Evolutionary conservation across 2,113 vertebrate genomes (phyloP), one percentile per base, ranked within the genome.

Genomic region (Nerophis ophidion): DNA sequence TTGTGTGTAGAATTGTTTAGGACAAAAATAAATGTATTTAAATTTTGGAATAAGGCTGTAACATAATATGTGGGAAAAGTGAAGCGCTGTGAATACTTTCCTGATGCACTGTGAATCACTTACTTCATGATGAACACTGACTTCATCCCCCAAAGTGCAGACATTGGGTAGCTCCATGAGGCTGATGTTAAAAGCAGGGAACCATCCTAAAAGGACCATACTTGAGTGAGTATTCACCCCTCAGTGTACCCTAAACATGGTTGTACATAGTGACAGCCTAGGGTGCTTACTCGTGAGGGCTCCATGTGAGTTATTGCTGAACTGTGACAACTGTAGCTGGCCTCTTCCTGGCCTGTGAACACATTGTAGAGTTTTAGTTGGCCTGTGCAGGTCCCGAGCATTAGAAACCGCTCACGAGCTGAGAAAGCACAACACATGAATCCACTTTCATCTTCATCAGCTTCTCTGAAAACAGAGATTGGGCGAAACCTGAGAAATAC

Each of bases 81-180:
- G 1, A 26, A 26, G 26, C 26, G 26, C 26, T 3, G 26, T 26
- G 26, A 26, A 26, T 26, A 26, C 26, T 26, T 26, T 26, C 26
- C 26, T 26, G 26, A 26, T 26, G 26, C 26, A 26, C 26, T 26
- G 26, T 26, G 10, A 17, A 16, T 38, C 1, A 92, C 94, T 84
- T 91, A 99, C 97, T 99, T 99, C 92, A 97, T 97, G 84, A 98
- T 96, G 87, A 99, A 99, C 72, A 99, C 96, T 11, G 95, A 97
- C 73, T 98, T 97, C 97, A 99, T 99, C 65, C 96, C 94, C 96
- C 97, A 99, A 64, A 99, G 89, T 0, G 95, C 96, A 77, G 96
- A 99, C 57, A 97, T 85, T 40, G 97, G 97, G 68, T 96, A 98
- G 83, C 94, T 96, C 97, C 96, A 98, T 0, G 94, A 96, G 66